Percentiles rank a stretch among this genome's conserved stretches.
phyloP scores from a whole-genome alignment of 2,888 invertebrate genomes.

The Cheiracanthium punctorium region DNA sequence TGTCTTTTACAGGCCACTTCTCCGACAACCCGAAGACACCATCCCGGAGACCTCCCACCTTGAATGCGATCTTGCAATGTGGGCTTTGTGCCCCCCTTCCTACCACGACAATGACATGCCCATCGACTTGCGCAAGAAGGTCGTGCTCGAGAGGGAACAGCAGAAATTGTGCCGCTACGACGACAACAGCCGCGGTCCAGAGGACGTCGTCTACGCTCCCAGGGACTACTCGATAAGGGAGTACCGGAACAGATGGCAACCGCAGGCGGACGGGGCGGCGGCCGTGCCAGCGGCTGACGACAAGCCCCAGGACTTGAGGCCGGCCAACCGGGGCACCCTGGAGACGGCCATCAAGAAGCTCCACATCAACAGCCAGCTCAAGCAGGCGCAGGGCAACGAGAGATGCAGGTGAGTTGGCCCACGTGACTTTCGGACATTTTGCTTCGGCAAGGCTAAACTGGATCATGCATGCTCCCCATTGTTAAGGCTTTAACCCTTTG shows the following conservation, averaged over 20 bases:
- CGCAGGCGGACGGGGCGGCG: background rate
- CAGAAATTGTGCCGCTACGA: background rate
- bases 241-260: conserved; percentile 16
- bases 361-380: conserved; percentile 44
- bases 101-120: conserved; percentile 53
- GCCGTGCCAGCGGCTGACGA: conserved; percentile 22
- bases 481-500: too few relatives aligned
- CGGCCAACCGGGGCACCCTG: conserved; percentile 21
- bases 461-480: too few relatives aligned
- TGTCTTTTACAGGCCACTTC: background rate
- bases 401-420: conserved; percentile 49
- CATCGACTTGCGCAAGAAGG: conserved; percentile 66
- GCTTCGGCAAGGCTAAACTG: too few relatives aligned
- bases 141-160: conserved; percentile 40
- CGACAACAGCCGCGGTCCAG: background rate
- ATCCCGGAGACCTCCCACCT: background rate
- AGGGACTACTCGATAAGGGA: background rate
- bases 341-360: conserved; percentile 46
- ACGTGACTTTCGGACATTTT: too few relatives aligned
- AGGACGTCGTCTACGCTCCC: background rate
- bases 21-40: background rate
- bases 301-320: conserved; percentile 8
- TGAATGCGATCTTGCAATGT: conserved; percentile 62
- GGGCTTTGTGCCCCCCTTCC: conserved; percentile 49
- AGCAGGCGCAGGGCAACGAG: conserved; percentile 14